These are phyloP conservation scores for Buceros bicornis DNA, from an alignment of 2,797 vertebrate species.

Conservation along the genomic window DNA sequence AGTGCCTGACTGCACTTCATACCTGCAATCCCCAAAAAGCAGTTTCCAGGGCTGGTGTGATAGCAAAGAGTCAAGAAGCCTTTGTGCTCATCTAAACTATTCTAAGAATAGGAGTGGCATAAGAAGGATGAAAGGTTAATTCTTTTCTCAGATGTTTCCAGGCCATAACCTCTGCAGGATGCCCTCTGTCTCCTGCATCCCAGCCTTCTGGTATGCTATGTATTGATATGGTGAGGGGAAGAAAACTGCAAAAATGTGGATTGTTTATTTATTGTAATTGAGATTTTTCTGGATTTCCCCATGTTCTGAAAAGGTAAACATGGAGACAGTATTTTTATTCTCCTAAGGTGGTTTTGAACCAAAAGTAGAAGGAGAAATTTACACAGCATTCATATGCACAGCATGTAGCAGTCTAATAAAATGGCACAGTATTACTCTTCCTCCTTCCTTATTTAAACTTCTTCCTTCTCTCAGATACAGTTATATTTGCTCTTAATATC, in stretches of 20 bases:
- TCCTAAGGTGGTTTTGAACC: neutral
- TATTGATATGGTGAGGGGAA: neutral
- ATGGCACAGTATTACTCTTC: conserved; percentile 15
- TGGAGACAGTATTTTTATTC: neutral
- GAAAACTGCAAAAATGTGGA: neutral
- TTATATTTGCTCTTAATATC: conserved; percentile 65
- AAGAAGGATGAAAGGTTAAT: neutral
- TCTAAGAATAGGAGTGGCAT: neutral
- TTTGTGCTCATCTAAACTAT: neutral
- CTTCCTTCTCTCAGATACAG: conserved; percentile 41
- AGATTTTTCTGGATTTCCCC: neutral
- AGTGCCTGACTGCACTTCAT: neutral
- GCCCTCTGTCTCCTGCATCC: neutral
- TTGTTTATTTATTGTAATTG: neutral
- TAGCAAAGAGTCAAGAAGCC: neutral
- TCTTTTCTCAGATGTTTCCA: neutral
- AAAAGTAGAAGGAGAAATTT: conserved; percentile 1
- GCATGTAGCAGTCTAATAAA: neutral
- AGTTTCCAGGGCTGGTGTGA: neutral
- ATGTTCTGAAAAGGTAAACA: neutral
- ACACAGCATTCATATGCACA: neutral
- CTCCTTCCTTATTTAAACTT: conserved; percentile 52
- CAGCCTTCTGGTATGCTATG: neutral
- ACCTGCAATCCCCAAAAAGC: neutral
- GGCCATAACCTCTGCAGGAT: neutral